These are phyloP conservation scores for Anabas testudineus DNA, from an alignment of 2,797 vertebrate genomes.

Conservation along the genomic window DNA sequence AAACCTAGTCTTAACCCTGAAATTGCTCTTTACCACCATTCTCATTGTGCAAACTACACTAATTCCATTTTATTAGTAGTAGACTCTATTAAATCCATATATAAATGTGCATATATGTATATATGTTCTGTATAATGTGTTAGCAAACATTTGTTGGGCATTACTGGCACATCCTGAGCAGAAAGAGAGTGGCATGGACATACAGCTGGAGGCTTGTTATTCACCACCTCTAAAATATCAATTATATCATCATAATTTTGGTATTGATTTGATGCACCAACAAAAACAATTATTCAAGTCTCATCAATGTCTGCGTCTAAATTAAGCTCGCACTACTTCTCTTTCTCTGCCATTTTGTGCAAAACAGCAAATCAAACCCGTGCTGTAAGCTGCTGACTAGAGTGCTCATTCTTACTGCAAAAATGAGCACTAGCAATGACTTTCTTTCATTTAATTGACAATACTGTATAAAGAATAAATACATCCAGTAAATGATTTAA, in stretches of 20 bases:
- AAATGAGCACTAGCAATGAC: background rate
- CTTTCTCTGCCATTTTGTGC: background rate
- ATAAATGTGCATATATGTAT: background rate
- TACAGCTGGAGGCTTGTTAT: constrained; percentile 2
- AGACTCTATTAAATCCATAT: background rate
- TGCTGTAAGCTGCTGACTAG: background rate
- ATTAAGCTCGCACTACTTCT: constrained; percentile 1
- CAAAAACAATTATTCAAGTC: constrained; percentile 7
- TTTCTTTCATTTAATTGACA: no score
- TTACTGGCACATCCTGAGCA: constrained; percentile 5
- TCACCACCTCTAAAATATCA: constrained; percentile 5
- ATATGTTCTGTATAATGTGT: background rate
- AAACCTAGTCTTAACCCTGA: no score
- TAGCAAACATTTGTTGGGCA: background rate
- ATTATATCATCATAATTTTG: background rate
- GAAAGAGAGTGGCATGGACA: background rate
- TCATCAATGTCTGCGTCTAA: constrained; percentile 11
- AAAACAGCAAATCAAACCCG: background rate
- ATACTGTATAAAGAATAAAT: background rate
- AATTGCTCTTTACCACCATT: no score
- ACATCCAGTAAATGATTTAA: background rate
- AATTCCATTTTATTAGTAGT: no score
- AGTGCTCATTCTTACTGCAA: background rate
- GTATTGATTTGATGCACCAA: background rate
- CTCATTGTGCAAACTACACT: no score